Conservation (phyloP, 2,113 vertebrate genomes). For the Emydura subglobosa region DNA sequence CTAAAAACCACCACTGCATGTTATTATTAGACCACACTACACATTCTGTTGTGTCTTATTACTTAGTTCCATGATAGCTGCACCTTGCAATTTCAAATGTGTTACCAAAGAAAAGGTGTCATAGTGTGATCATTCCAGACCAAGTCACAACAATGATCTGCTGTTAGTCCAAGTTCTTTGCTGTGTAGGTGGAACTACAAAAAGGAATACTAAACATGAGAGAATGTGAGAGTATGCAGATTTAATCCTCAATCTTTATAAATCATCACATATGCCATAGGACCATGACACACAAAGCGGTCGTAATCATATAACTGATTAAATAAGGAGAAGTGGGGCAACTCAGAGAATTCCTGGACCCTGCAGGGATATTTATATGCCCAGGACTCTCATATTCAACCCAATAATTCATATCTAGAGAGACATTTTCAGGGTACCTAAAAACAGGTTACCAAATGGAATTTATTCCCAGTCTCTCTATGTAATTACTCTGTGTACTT, state of each 20-base stretch:
- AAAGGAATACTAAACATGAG: not conserved
- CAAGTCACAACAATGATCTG: not conserved
- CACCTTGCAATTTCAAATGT: not conserved
- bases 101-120: slow-evolving; percentile 9
- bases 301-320: not conserved
- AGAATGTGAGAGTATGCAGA: accelerated
- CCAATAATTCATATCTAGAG: not conserved
- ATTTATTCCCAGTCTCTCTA: slow-evolving; percentile 6
- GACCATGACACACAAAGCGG: not conserved
- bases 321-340: slow-evolving; percentile 6
- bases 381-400: not conserved
- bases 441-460: slow-evolving; percentile 29
- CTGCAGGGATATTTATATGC: not conserved
- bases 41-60: not conserved
- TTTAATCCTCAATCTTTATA: not conserved
- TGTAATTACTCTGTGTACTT: not conserved
- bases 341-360: not conserved
- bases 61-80: slow-evolving; percentile 5
- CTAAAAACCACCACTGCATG: not conserved
- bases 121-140: not conserved
- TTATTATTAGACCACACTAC: not conserved
- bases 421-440: not conserved
- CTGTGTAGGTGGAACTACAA: not conserved
- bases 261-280: not conserved
- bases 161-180: not conserved